Evolutionary conservation across 2,797 vertebrate species (phyloP), one percentile per base, ranked within the genome.

Genomic region (Apogon talboti): DNA sequence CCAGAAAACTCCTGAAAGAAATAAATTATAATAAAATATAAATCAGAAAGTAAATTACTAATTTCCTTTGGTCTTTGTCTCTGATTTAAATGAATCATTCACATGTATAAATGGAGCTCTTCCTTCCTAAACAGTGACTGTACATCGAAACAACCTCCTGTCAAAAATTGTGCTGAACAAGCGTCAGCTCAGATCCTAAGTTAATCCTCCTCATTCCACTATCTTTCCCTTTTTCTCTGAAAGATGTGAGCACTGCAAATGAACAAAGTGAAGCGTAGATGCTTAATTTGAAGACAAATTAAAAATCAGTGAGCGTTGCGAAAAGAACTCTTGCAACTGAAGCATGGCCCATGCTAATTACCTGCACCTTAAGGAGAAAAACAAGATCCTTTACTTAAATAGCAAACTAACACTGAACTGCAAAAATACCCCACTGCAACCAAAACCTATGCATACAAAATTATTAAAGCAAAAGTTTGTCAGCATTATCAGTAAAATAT

Each of bases 1-100:
- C 96, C 90, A 99, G 90, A 84, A 98, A 99, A 86, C 97, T 99
- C 90, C 98, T 99, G 70, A 0, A 70, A 79, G 24, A 62, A 3
- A 16, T 15, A 74, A 38, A 63, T 0, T 52, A 15, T 57, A 3
- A 21, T 15, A 15, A 77, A 33, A 66, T 0, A 53, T 16, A 57
- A 3, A 28, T 15, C 3, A 0, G 7, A 51, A 14, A 45, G n/a
- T 11, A 38, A 74, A 51, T 46, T 18, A 8, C 10, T 1, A 11
- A 33, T 7, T 44, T n/a, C 9, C 48, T 1, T 14, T 43, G 13
- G 30, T 15, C 37, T 6, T 7, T 44, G 9, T 40, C n/a, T 60
- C 4, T 28, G 38, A 35, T 51, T 55, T 33, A 48, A 1, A 0
- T 28, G 19, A 64, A 56, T 43, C 7, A 63, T 30, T 18, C 35